Percentiles rank a stretch among this genome's conserved stretches.
These are phyloP conservation scores for Noturus placidus DNA, from an alignment of 2,113 vertebrate species.

Conservation along the genomic window DNA sequence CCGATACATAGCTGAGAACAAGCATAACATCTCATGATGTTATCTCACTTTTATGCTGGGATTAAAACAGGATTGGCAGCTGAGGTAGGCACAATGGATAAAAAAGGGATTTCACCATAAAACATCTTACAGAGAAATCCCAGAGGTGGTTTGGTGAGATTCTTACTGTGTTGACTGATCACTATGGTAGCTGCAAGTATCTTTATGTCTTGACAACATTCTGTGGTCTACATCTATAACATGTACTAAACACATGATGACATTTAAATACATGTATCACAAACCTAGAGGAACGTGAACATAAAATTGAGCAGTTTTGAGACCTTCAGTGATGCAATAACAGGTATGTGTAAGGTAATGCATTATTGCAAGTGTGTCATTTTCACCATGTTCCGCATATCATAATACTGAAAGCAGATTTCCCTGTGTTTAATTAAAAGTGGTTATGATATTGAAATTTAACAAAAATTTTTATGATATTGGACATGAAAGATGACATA, in stretches of 20 bases:
- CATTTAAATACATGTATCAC: background rate
- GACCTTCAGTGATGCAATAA: background rate
- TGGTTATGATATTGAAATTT: background rate
- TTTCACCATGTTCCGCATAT: background rate
- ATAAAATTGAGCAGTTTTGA: background rate
- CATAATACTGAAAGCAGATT: background rate
- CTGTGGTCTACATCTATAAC: background rate
- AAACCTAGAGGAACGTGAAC: background rate
- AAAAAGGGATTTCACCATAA: slow-evolving; percentile 55
- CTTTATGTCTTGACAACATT: background rate
- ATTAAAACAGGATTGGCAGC: slow-evolving; percentile 87
- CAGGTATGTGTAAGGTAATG: background rate
- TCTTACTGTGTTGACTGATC: background rate
- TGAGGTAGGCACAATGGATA: slow-evolving; percentile 77
- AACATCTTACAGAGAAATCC: slow-evolving; percentile 51
- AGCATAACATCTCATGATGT: slow-evolving; percentile 78
- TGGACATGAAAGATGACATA: slow-evolving; percentile 10
- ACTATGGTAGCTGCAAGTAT: background rate
- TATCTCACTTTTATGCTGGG: slow-evolving; percentile 86
- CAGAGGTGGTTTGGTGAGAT: background rate
- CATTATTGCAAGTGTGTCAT: background rate
- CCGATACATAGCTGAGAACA: slow-evolving; percentile 86
- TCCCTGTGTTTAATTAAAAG: background rate
- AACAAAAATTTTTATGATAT: background rate
- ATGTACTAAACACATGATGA: background rate